Evolutionary conservation across 2,797 vertebrate species (phyloP).

Genomic region (Rhinichthys osculus): DNA sequence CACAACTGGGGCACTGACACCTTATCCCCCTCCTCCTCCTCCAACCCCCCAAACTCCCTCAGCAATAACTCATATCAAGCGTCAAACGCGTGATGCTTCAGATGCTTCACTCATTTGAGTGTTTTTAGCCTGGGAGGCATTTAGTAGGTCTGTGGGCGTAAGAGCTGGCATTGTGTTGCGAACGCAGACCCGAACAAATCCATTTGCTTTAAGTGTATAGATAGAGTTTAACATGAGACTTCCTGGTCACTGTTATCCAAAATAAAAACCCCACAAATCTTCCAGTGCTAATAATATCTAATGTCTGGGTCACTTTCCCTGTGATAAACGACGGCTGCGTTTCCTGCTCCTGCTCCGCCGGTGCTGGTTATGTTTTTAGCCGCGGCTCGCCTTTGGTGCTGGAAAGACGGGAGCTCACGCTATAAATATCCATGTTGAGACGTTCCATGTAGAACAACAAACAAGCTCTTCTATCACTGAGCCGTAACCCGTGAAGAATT

Average conservation of each 20-base stretch:
- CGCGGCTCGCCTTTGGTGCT: conserved; percentile 51
- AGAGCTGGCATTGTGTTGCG: neutral
- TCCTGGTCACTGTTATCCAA: conserved; percentile 43
- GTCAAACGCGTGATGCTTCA: conserved; percentile 47
- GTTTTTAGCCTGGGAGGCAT: conserved; percentile 13
- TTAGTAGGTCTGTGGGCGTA: neutral
- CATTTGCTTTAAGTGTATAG: neutral
- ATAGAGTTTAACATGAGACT: conserved; percentile 28
- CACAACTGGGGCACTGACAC: conserved; percentile 77
- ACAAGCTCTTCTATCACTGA: conserved; percentile 84
- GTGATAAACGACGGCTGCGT: conserved; percentile 46
- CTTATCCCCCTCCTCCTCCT: conserved; percentile 63
- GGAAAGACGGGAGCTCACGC: conserved; percentile 49
- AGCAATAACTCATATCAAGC: conserved; percentile 54
- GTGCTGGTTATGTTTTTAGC: conserved; percentile 51
- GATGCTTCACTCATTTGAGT: conserved; percentile 43
- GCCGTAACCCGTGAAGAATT: conserved; percentile 79
- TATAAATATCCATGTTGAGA: conserved; percentile 77
- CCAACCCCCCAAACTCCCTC: conserved; percentile 59
- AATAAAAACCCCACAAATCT: conserved; percentile 52
- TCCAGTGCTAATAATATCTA: conserved; percentile 54
- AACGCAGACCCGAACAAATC: neutral
- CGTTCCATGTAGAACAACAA: conserved; percentile 83
- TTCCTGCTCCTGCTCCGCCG: conserved; percentile 49
- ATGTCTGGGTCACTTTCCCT: conserved; percentile 47